phyloP scores from a whole-genome alignment of 92 coral and sea anemone species.

The Zoanthus solanderi region DNA sequence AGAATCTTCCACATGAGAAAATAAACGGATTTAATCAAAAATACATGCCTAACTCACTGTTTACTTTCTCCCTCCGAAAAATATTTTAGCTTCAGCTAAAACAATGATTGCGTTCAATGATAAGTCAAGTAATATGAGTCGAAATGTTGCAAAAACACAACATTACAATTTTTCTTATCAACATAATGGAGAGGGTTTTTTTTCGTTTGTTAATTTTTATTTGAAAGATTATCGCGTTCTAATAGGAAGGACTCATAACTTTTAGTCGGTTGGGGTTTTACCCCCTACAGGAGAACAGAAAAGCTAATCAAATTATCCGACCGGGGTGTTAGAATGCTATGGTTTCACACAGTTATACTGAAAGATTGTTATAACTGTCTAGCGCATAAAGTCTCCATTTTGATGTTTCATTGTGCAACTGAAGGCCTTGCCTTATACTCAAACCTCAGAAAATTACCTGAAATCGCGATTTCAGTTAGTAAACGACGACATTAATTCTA shows the following conservation, averaged over 20 bases:
- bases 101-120: slow-evolving; percentile 5
- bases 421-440: neutral
- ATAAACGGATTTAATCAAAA: slow-evolving; percentile 11
- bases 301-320: slow-evolving; percentile 60
- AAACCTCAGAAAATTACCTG: neutral
- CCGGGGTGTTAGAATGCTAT: slow-evolving; percentile 36
- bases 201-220: slow-evolving; percentile 18
- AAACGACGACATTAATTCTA: neutral
- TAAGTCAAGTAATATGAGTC: neutral
- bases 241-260: slow-evolving; percentile 35
- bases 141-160: neutral
- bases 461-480: neutral
- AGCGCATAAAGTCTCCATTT: slow-evolving; percentile 11
- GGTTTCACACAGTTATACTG: neutral
- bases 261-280: slow-evolving; percentile 30
- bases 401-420: neutral
- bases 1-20: slow-evolving; percentile 3
- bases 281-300: slow-evolving; percentile 43
- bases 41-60: slow-evolving; percentile 17
- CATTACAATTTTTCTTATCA: neutral
- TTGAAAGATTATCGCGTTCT: slow-evolving; percentile 23
- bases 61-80: slow-evolving; percentile 8
- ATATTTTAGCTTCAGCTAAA: neutral
- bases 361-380: slow-evolving; percentile 18
- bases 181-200: neutral